These are phyloP conservation scores for Andrena camellia DNA, from an alignment of 2,888 invertebrate genomes.

Conservation along the genomic window DNA sequence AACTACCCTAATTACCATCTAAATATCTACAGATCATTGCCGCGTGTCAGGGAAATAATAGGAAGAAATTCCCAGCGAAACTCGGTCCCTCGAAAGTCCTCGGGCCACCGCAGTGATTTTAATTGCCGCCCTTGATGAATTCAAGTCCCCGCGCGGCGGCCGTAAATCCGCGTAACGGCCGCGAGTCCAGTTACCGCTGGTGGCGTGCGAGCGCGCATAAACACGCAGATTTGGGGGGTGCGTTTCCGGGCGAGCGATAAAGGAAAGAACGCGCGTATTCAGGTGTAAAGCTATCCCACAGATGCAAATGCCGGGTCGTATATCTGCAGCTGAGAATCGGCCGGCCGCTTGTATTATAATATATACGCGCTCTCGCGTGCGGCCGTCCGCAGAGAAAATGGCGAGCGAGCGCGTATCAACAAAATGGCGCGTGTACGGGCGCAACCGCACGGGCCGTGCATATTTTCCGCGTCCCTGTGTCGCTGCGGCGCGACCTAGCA, in stretches of 20 bases:
- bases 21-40: no score
- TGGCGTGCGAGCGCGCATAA: not conserved
- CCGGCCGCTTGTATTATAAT: not conserved
- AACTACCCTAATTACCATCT: no score
- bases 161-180: not conserved
- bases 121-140: conserved; percentile 9
- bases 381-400: conserved; percentile 1
- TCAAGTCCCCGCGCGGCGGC: not conserved
- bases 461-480: conserved; percentile 28
- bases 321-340: conserved; percentile 33
- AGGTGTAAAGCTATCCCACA: conserved; percentile 44
- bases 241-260: conserved; percentile 13
- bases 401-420: not conserved
- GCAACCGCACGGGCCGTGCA: conserved; percentile 11
- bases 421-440: conserved; percentile 18
- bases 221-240: conserved; percentile 11
- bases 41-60: no score
- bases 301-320: conserved; percentile 44
- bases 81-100: not conserved
- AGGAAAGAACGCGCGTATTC: conserved; percentile 38
- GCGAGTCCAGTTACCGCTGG: not conserved
- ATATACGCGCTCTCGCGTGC: conserved; percentile 15
- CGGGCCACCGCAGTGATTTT: not conserved
- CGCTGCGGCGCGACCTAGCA: not conserved
- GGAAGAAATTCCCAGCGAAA: no score